phyloP scores from a whole-genome alignment of 2,888 invertebrate genomes.

The Xestia ashworthii region DNA sequence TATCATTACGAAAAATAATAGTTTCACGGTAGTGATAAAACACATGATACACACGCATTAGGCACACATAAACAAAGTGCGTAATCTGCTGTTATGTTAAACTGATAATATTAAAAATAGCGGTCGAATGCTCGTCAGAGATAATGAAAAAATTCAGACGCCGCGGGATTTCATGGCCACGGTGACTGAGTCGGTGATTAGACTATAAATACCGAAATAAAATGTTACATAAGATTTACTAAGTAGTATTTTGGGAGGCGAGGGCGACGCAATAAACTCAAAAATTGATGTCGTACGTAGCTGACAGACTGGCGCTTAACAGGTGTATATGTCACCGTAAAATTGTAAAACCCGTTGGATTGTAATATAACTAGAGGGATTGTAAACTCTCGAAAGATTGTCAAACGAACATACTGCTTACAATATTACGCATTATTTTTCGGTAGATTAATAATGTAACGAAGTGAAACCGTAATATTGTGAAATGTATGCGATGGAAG shows the following conservation, averaged over 20 bases:
- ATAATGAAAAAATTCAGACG: constrained; percentile 52
- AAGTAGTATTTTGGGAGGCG: constrained; percentile 3
- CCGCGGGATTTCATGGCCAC: constrained; percentile 42
- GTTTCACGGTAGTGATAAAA: constrained; percentile 47
- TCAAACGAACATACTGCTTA: too few species aligned
- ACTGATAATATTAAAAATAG: constrained; percentile 46
- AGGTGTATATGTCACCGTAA: too few species aligned
- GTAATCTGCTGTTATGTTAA: constrained; percentile 27
- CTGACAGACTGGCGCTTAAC: too few species aligned
- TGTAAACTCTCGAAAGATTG: too few species aligned
- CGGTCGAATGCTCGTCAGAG: constrained; percentile 46
- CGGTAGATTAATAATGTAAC: too few species aligned
- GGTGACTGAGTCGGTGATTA: constrained; percentile 27
- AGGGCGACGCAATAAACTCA: not conserved
- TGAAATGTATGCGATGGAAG: too few species aligned
- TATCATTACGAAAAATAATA: constrained; percentile 24
- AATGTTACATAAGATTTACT: constrained; percentile 14
- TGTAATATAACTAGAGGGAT: too few species aligned
- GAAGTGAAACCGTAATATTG: too few species aligned
- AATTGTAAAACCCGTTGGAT: too few species aligned
- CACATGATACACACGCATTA: constrained; percentile 57
- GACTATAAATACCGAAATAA: constrained; percentile 36
- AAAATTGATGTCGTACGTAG: not conserved
- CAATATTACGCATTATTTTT: too few species aligned
- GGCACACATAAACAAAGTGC: constrained; percentile 31